These are phyloP conservation scores for Gastracanthus pulcherrimus DNA, from an alignment of 2,888 invertebrate species.

Conservation along the genomic window DNA sequence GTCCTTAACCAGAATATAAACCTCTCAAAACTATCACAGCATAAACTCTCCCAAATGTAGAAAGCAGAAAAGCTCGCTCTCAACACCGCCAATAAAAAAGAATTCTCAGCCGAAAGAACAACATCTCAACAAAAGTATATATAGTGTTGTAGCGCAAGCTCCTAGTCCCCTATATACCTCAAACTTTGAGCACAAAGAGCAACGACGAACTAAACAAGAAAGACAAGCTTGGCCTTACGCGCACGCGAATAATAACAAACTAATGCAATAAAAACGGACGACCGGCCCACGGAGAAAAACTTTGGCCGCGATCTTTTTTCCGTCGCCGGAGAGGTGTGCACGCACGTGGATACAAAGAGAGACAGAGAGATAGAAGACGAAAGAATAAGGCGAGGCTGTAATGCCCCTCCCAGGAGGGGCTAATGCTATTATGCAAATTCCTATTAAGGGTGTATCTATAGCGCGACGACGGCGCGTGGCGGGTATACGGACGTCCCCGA, in stretches of 20 bases:
- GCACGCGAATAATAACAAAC: slow-evolving; percentile 31
- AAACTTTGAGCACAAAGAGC: too few species aligned
- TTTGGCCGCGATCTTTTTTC: neutral
- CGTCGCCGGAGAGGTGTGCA: neutral
- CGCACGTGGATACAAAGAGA: too few species aligned
- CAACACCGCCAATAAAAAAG: neutral
- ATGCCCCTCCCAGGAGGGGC: slow-evolving; percentile 21
- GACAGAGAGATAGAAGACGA: too few species aligned
- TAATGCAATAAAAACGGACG: slow-evolving; percentile 48
- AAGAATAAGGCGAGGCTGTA: neutral
- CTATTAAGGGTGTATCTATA: slow-evolving; percentile 57
- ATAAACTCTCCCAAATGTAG: slow-evolving; percentile 11
- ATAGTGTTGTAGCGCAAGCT: neutral
- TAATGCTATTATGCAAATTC: slow-evolving; percentile 64
- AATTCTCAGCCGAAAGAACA: neutral
- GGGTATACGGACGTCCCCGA: slow-evolving; percentile 24
- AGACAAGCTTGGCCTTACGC: too few species aligned
- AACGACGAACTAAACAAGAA: neutral
- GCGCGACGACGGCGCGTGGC: neutral
- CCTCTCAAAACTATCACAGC: neutral
- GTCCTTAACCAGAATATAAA: neutral
- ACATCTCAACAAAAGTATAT: neutral
- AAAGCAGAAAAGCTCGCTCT: neutral
- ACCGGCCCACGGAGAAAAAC: neutral
- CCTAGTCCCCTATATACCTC: neutral